These are phyloP conservation scores for Pseudoips prasinana DNA, from an alignment of 2,888 invertebrate species.

Conservation along the genomic window DNA sequence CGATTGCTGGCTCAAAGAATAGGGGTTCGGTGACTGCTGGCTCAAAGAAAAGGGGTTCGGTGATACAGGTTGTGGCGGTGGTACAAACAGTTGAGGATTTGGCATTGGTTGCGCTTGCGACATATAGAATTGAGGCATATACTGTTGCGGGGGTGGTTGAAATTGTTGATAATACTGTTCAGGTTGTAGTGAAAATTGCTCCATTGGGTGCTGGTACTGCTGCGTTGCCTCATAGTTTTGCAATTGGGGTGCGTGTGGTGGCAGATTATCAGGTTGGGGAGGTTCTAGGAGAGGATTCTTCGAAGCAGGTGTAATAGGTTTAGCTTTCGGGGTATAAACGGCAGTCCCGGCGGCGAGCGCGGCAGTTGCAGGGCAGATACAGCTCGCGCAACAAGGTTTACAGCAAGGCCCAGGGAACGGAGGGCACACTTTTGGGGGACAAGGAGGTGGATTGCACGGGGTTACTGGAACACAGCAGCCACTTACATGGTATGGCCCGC, in stretches of 20 bases:
- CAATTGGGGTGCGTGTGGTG: too few species aligned
- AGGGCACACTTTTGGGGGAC: too few species aligned
- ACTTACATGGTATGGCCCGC: neutral
- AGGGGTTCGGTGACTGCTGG: too few species aligned
- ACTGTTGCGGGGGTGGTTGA: neutral
- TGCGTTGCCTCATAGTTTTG: too few species aligned
- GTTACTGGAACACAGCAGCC: neutral
- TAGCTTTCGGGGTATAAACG: neutral
- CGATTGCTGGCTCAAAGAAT: too few species aligned
- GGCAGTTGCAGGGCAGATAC: neutral
- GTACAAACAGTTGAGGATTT: neutral
- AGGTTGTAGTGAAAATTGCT: neutral
- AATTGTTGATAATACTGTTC: neutral
- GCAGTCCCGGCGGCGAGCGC: neutral
- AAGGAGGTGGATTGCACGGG: neutral
- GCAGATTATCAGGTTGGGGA: too few species aligned
- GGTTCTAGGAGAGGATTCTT: too few species aligned
- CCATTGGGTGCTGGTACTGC: too few species aligned
- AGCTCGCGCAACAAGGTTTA: neutral
- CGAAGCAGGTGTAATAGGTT: too few species aligned
- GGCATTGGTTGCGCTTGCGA: too few species aligned
- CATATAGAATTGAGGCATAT: neutral
- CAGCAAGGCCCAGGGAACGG: constrained; percentile 3
- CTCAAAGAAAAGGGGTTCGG: too few species aligned
- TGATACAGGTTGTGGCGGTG: too few species aligned